Evolutionary conservation across 2,113 vertebrate genomes (phyloP).

Genomic region (Phrynosoma blainvillii): DNA sequence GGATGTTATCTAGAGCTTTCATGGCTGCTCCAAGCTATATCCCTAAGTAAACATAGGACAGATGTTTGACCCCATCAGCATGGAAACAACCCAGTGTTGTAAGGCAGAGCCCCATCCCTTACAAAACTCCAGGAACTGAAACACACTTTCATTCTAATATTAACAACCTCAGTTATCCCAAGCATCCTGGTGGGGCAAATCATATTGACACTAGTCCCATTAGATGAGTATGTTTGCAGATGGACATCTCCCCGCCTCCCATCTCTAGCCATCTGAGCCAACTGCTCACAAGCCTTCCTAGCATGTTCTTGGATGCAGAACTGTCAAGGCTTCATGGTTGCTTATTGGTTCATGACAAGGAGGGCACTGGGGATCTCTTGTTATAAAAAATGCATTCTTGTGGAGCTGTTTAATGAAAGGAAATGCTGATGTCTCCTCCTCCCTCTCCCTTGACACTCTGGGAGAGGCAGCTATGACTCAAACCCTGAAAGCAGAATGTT

Average conservation of each 20-base stretch:
- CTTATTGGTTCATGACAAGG: slow-evolving; percentile 11
- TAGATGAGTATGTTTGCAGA: neutral
- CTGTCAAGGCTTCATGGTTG: neutral
- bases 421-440: neutral
- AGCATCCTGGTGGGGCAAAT: neutral
- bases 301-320: neutral
- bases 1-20: no score
- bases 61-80: no score
- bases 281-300: neutral
- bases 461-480: neutral
- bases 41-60: neutral
- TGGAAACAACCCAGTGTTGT: no score
- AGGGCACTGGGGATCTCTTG: neutral
- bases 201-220: neutral
- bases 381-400: slow-evolving; percentile 12
- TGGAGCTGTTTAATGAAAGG: slow-evolving; percentile 20
- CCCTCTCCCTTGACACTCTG: neutral
- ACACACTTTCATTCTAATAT: no score
- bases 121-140: no score
- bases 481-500: slow-evolving; percentile 20
- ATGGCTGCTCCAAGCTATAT: no score
- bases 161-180: neutral
- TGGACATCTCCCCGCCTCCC: neutral
- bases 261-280: neutral
- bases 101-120: no score